Conservation (phyloP, 2,888 invertebrate species). For the Drosophila longiperda region DNA sequence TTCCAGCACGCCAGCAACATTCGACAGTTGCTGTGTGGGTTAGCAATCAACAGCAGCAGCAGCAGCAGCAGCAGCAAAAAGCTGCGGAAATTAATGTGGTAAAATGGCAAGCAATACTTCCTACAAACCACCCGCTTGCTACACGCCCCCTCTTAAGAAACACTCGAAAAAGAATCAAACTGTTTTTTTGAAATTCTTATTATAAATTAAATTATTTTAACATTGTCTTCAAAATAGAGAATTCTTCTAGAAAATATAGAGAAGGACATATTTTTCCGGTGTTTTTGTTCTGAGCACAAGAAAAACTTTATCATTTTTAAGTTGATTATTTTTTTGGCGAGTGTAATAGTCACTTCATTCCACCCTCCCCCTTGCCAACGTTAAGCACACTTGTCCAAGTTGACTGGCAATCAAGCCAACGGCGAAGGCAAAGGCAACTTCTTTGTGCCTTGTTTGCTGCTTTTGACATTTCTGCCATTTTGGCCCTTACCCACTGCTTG, state of each 20-base stretch:
- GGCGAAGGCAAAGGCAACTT: slow-evolving; percentile 32
- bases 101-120: slow-evolving; percentile 58
- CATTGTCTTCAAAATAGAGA: too few relatives aligned
- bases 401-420: slow-evolving; percentile 37
- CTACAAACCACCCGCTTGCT: not conserved
- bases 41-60: slow-evolving; percentile 50
- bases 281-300: too few relatives aligned
- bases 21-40: slow-evolving; percentile 34
- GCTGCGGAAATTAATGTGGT: slow-evolving; percentile 78
- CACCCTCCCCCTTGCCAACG: not conserved
- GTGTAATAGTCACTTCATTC: not conserved
- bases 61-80: slow-evolving; percentile 26
- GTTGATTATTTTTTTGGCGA: not conserved
- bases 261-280: too few relatives aligned
- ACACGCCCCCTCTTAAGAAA: not conserved
- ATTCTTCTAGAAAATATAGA: too few relatives aligned
- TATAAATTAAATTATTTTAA: too few relatives aligned
- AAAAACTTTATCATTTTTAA: not conserved
- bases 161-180: not conserved
- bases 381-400: not conserved
- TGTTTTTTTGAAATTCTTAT: not conserved
- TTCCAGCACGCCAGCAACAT: slow-evolving; percentile 48
- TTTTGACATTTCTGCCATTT: slow-evolving; percentile 59
- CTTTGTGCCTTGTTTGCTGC: slow-evolving; percentile 39
- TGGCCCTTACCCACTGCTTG: slow-evolving; percentile 7